These are phyloP conservation scores for Osmoderma eremita DNA, from an alignment of 2,888 invertebrate genomes.

Conservation along the genomic window DNA sequence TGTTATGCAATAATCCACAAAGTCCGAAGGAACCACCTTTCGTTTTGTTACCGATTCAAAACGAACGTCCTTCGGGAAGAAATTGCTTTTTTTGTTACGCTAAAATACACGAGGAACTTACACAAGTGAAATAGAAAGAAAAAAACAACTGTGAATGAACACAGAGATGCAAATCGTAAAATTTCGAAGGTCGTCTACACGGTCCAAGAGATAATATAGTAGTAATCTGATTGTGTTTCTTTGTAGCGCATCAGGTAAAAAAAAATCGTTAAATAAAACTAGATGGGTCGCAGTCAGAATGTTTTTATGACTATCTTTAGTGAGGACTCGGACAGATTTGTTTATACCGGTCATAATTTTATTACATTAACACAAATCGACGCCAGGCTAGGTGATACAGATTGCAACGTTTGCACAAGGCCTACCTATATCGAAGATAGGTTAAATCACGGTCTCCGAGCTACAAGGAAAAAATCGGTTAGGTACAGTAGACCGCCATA, in stretches of 20 bases:
- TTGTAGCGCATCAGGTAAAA: slow-evolving; percentile 23
- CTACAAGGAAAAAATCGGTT: slow-evolving; percentile 29
- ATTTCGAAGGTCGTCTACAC: slow-evolving; percentile 52
- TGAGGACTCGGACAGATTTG: slow-evolving; percentile 18
- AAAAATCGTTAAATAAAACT: slow-evolving; percentile 23
- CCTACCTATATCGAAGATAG: slow-evolving; percentile 6
- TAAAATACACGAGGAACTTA: slow-evolving; percentile 16
- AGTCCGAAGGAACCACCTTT: slow-evolving; percentile 7
- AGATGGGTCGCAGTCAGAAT: neutral
- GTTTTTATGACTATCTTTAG: slow-evolving; percentile 31
- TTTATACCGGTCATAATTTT: slow-evolving; percentile 21
- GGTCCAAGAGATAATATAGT: slow-evolving; percentile 42
- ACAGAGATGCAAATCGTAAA: slow-evolving; percentile 56
- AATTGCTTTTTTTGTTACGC: slow-evolving; percentile 21
- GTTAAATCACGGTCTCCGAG: slow-evolving; percentile 30
- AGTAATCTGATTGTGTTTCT: slow-evolving; percentile 23
- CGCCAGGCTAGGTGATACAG: slow-evolving; percentile 18
- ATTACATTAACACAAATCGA: slow-evolving; percentile 36
- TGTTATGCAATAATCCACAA: slow-evolving; percentile 31
- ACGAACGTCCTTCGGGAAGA: slow-evolving; percentile 27
- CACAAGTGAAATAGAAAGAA: too few species aligned
- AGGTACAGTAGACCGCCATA: slow-evolving; percentile 38
- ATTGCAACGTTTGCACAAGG: slow-evolving; percentile 8
- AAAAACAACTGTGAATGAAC: slow-evolving; percentile 49
- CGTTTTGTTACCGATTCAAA: slow-evolving; percentile 1